Base-by-base conservation (phyloP, 2,113 vertebrate species). In the Cyprinus carpio region DNA sequence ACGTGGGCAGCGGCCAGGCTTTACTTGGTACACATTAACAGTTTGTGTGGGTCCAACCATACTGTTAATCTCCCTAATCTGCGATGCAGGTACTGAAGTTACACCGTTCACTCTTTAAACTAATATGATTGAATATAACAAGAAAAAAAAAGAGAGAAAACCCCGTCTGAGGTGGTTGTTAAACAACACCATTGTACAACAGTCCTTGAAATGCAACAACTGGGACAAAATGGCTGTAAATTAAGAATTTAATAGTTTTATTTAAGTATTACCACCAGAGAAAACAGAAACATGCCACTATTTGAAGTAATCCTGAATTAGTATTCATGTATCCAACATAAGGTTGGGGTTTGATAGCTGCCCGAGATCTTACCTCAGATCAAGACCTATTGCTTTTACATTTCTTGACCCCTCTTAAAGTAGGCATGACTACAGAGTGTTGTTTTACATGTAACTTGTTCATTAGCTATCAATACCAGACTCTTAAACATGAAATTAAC, bases 321-420 rank as follows among this genome's bases (percentile, higher is more conserved):
- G 31, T 40, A 60, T 40, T 8, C 62, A 9, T 16, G 31, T 25
- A 23, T 43, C 37, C 13, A 46, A 80, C 58, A 10, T 60, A 58
- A 34, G 40, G 40, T 77, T 58, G 20, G 29, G 0, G 43, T 65
- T 49, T 27, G 27, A 27, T 81, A 81, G 80, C 80, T 81, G 80
- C 80, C 62, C 2, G 62, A 54, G 64, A 81, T 34, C 43, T 51
- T 46, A 69, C 43, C 43, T 81, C 64, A 25, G 29, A 31, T 78
- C 9, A 80, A 34, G 51, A 27, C n/a, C n/a, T 76, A 76, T 76
- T 76, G 25, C 75, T 29, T 54, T 11, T 29, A 54, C 10, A 23
- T 76, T 0, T 29, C 13, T 51, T 29, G 2, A 10, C 27, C 7
- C 15, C 27, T 8, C 18, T 29, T 54, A 51, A 18, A 13, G 3